A percentile compares a stretch with the other conserved stretches of the same genome.
phyloP scores from a whole-genome alignment of 2,113 vertebrate genomes.

The Ailuropoda melanoleuca region DNA sequence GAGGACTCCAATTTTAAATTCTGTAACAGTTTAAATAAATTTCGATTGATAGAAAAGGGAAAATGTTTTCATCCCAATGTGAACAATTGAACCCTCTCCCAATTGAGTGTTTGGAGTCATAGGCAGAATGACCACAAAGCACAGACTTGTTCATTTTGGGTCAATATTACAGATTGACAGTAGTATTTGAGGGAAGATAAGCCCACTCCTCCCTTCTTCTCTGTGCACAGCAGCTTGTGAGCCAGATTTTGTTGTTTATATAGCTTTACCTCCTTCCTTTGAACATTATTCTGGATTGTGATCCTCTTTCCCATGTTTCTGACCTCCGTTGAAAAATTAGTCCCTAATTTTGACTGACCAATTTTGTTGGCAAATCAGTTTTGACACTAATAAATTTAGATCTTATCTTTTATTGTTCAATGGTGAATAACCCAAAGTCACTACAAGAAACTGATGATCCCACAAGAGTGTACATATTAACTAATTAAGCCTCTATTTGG shows the following conservation, averaged over 20 bases:
- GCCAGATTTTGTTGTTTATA: not conserved
- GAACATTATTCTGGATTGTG: not conserved
- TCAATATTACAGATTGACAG: not conserved
- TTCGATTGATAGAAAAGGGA: not conserved
- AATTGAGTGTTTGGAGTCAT: not conserved
- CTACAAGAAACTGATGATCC: not conserved
- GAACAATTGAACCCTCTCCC: not conserved
- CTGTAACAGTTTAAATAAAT: not conserved
- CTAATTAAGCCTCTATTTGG: not conserved
- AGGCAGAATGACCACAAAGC: not conserved
- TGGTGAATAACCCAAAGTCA: not conserved
- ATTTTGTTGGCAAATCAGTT: not conserved
- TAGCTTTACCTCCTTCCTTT: not conserved
- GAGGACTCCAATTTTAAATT: not conserved
- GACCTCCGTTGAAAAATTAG: not conserved
- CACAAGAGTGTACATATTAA: too few species aligned
- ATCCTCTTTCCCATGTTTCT: not conserved
- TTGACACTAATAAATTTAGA: not conserved
- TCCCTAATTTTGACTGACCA: not conserved
- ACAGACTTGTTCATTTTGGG: not conserved
- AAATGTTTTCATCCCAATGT: not conserved
- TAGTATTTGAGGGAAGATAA: not conserved
- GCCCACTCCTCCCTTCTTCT: not conserved
- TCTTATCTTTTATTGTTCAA: not conserved
- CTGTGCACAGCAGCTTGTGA: not conserved